Evolutionary conservation across 2,888 invertebrate genomes (phyloP), one percentile per base, ranked within the genome.

Genomic region (Drosophila falleni): DNA sequence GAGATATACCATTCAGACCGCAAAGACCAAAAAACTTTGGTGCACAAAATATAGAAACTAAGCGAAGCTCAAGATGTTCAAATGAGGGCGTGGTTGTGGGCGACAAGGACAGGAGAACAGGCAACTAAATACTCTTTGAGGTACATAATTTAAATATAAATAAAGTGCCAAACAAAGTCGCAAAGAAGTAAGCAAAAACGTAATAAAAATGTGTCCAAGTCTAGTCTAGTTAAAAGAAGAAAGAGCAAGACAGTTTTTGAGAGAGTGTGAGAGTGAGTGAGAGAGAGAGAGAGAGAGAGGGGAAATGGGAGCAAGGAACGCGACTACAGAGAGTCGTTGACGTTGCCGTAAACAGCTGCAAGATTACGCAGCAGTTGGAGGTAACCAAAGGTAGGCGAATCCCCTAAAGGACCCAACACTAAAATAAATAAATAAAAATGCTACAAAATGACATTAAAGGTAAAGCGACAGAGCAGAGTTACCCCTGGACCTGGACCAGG

Each of bases 381-480:
- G 41, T 16, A 51, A 66, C 19, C 29, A 23, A 9, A 16, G 53
- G 58, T n/a, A 23, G 42, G 53, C 26, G 49, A 29, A 59, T 59
- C 54, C 67, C 69, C 66, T 49, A 50, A 75, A 67, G 83, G 69
- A 83, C 70, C 49, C 68, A 71, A 72, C 80, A 74, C 77, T 68
- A 74, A 83, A 88, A 86, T 89, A 87, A 89, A 86, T 89, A 87
- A 89, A 89, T 86, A 89, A 87, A 84, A 89, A 73, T 80, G 73
- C 80, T 79, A 88, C 88, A 81, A 85, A 89, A 82, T 86, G 78
- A 73, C 79, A 86, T 87, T 85, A 84, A 87, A 85, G 79, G 79
- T 74, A 71, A 78, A 71, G 62, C 64, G 71, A 68, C 65, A 67
- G 66, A 56, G 42, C 78, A 63, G 58, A 66, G 56, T 56, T 46